Evolutionary conservation across 2,888 invertebrate species (phyloP).

Genomic region (Dyspetes luteomarginatus): DNA sequence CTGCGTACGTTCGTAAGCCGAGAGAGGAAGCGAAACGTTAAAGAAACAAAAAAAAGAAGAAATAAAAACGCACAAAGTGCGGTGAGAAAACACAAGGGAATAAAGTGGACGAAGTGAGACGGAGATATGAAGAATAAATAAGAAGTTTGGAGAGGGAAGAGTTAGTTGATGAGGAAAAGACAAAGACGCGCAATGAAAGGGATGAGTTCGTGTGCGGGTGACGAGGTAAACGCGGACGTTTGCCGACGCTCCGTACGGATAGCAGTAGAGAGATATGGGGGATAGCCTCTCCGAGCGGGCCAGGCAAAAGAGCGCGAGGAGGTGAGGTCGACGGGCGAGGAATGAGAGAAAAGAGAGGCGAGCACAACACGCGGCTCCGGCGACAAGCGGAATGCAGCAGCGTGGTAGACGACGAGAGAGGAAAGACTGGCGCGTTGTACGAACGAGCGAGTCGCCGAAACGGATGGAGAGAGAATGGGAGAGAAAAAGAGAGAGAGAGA

Average conservation of each 20-base stretch:
- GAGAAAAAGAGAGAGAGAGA: slow-evolving; percentile 24
- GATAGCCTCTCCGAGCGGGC: slow-evolving; percentile 6
- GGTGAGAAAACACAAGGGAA: slow-evolving; percentile 18
- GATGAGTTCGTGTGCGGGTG: slow-evolving; percentile 2
- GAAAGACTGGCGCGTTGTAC: slow-evolving; percentile 71
- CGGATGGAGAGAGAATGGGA: slow-evolving; percentile 47
- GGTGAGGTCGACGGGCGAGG: slow-evolving; percentile 15
- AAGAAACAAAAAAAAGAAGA: neutral
- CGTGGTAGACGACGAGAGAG: slow-evolving; percentile 72
- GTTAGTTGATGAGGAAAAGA: slow-evolving; percentile 5
- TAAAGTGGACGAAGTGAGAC: slow-evolving; percentile 10
- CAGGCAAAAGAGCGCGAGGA: slow-evolving; percentile 16
- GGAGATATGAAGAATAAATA: slow-evolving; percentile 1
- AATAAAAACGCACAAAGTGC: slow-evolving; percentile 12
- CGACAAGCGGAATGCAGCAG: slow-evolving; percentile 71
- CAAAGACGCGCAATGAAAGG: neutral
- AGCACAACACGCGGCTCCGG: slow-evolving; percentile 60
- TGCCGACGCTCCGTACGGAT: neutral
- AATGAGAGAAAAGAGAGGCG: slow-evolving; percentile 15
- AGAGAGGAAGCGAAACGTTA: slow-evolving; percentile 10
- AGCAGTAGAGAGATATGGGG: slow-evolving; percentile 13
- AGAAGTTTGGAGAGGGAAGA: slow-evolving; percentile 4
- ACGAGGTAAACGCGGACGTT: slow-evolving; percentile 23
- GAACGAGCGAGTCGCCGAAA: slow-evolving; percentile 66
- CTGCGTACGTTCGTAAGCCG: no score